A percentile compares a stretch with the other conserved stretches of the same genome.
Evolutionary conservation across 2,113 vertebrate genomes (phyloP).

Genomic region (Pygathrix nemaeus): DNA sequence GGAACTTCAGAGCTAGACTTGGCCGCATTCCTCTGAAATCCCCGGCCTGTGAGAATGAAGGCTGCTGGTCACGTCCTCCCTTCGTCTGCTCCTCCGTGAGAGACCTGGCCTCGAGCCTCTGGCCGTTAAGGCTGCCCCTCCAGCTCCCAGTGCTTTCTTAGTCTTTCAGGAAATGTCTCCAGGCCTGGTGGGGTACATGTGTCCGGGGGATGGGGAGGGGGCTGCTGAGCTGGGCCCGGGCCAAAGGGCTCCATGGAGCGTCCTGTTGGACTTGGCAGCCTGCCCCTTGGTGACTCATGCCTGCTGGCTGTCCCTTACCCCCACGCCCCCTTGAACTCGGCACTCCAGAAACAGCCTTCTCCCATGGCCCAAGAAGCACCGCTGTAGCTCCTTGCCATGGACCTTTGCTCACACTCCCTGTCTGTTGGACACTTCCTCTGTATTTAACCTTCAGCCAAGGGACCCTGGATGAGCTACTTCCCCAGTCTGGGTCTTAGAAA

Average conservation of each 20-base stretch:
- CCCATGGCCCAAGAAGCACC: background rate
- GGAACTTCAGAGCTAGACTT: conserved; percentile 71
- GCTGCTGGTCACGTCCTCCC: conserved; percentile 75
- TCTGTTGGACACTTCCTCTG: conserved; percentile 32
- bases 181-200: conserved; percentile 48
- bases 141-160: conserved; percentile 30
- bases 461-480: conserved; percentile 15
- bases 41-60: conserved; percentile 46
- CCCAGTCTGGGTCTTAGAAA: conserved; percentile 8
- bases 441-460: conserved; percentile 27
- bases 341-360: conserved; percentile 23
- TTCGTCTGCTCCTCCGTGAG: conserved; percentile 17
- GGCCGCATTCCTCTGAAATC: conserved; percentile 74
- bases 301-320: conserved; percentile 51
- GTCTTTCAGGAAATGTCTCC: conserved; percentile 75
- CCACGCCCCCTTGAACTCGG: background rate
- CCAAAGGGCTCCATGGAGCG: conserved; percentile 51
- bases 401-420: background rate
- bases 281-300: conserved; percentile 64
- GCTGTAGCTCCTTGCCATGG: background rate
- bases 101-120: conserved; percentile 36
- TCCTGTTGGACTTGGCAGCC: conserved; percentile 64
- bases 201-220: conserved; percentile 18
- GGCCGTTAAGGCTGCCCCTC: background rate
- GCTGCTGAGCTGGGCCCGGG: conserved; percentile 46